Evolutionary conservation across 2,888 invertebrate genomes (phyloP), one percentile per base, ranked within the genome.

Genomic region (Agriopis marginaria): DNA sequence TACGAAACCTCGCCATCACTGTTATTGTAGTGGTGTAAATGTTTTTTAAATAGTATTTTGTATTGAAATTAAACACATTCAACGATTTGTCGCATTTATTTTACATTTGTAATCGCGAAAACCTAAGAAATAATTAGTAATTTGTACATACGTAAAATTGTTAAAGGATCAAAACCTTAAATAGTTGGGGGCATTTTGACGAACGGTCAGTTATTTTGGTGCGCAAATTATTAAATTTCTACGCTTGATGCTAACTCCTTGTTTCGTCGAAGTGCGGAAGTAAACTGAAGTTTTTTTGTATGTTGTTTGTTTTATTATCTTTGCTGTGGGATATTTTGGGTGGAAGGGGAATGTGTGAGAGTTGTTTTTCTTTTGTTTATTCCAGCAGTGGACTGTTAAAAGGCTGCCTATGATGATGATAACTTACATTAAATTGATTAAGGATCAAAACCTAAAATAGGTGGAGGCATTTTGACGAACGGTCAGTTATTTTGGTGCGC

Each of bases 241-340:
- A 40, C 10, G 53, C 53, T 54, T n/a, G 39, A 39, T 42, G 40
- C 39, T 42, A 40, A 53, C 42, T 40, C 55, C 14, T 55, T 55
- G 42, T 55, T 55, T 55, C 42, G 1, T 54, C 54, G 39, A 54
- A 54, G 39, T 54, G n/a, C 56, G 51, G 64, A 59, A 67, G 71
- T 68, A 10, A 49, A 40, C 39, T 11, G 45, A 54, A 64, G 63
- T 68, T 60, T 68, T 70, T 61, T 45, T 53, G 51, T 68, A 65
- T 67, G 50, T 45, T 56, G 44, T 72, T n/a, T 74, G 64, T 74
- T 70, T 68, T 74, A 66, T 68, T 68, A 66, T 72, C 54, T 67
- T 39, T 50, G 51, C 63, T 53, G 47, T 47, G 61, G 66, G 62
- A 50, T 61, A 51, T 62, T 51, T 53, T 7, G 7, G 23, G 3